A percentile compares a stretch with the other conserved stretches of the same genome.
phyloP scores from a whole-genome alignment of 2,113 vertebrate species.

The Xyrauchen texanus region DNA sequence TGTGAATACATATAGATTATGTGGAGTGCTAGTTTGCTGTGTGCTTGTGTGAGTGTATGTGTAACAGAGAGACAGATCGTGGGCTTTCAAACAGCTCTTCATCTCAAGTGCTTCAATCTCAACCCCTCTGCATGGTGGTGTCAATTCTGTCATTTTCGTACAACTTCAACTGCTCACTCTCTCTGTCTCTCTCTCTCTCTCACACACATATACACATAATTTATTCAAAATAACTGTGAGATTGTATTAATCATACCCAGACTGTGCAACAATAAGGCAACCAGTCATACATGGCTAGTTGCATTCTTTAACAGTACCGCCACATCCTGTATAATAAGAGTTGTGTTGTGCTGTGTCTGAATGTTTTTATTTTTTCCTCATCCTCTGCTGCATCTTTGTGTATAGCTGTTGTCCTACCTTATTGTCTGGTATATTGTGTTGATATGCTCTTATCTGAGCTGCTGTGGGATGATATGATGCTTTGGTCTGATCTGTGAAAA shows the following conservation, averaged over 20 bases:
- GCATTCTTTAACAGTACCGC: background rate
- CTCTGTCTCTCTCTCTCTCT: background rate
- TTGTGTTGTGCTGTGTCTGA: no score
- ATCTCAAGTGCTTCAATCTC: slow-evolving; percentile 45
- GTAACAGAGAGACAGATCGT: background rate
- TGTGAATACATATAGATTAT: background rate
- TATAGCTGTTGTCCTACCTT: no score
- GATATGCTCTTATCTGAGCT: slow-evolving; percentile 22
- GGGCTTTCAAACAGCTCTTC: slow-evolving; percentile 43
- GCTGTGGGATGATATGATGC: slow-evolving; percentile 1
- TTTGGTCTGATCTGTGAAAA: slow-evolving; percentile 26
- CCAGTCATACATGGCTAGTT: background rate
- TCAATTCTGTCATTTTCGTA: slow-evolving; percentile 31
- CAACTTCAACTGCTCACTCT: background rate
- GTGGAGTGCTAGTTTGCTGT: background rate
- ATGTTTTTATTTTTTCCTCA: no score
- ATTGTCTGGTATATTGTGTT: slow-evolving; percentile 21
- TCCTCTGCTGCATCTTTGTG: no score
- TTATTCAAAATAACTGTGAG: background rate
- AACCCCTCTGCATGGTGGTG: slow-evolving; percentile 29
- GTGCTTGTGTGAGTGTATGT: background rate
- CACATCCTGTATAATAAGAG: no score
- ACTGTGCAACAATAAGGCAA: background rate
- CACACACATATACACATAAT: background rate
- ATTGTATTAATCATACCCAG: background rate